Conservation (phyloP, 2,797 vertebrate genomes). For the Syngnathus acus region DNA sequence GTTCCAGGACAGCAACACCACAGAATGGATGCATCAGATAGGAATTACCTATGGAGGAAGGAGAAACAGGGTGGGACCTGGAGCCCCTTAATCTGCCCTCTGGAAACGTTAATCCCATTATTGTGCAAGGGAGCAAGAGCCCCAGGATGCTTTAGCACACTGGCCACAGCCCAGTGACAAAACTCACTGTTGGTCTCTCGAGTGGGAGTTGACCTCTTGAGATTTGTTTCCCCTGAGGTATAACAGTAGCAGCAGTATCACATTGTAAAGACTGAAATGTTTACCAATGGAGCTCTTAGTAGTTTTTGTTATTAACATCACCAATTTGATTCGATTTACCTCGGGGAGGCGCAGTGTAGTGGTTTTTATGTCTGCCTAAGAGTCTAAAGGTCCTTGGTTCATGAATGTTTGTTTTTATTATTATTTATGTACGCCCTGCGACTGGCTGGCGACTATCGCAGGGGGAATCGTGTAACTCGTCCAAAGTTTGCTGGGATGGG, state of each 20-base stretch:
- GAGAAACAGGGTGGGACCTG: conserved; percentile 38
- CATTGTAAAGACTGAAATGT: neutral
- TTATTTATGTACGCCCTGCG: neutral
- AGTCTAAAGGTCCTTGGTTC: neutral
- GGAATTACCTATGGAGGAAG: conserved; percentile 39
- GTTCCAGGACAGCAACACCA: neutral
- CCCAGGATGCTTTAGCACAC: conserved; percentile 45
- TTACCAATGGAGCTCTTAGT: neutral
- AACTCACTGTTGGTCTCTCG: conserved; percentile 43
- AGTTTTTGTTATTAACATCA: neutral
- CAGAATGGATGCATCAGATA: conserved; percentile 21
- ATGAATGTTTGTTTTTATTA: neutral
- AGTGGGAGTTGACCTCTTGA: conserved; percentile 45
- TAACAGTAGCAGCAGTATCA: conserved; percentile 16
- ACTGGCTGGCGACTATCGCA: neutral
- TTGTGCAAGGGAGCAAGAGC: conserved; percentile 37
- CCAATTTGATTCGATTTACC: neutral
- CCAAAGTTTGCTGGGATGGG: no score
- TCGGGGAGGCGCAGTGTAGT: neutral
- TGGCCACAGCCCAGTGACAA: conserved; percentile 40
- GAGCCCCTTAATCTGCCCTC: conserved; percentile 58
- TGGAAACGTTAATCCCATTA: conserved; percentile 61
- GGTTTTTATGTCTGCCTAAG: neutral
- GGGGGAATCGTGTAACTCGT: no score
- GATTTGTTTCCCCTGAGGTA: conserved; percentile 30